phyloP scores from a whole-genome alignment of 2,888 invertebrate genomes.

The Muscina levida region DNA sequence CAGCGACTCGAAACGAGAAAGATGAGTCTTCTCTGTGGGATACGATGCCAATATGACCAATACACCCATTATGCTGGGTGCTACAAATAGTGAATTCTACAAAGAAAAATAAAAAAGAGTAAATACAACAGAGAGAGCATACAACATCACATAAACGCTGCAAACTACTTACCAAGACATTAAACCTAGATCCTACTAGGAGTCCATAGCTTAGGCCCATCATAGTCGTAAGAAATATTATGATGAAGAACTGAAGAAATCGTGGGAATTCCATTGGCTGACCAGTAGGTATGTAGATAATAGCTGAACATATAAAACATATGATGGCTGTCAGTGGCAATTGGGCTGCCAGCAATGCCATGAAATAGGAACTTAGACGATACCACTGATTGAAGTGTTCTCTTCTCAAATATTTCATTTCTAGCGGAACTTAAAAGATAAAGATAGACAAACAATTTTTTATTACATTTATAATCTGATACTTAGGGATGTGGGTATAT shows the following conservation, averaged over 20 bases:
- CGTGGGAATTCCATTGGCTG: slow-evolving; percentile 88
- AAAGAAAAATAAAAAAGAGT: slow-evolving; percentile 59
- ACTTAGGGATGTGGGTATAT: no score
- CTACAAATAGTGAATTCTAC: slow-evolving; percentile 93
- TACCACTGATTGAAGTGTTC: slow-evolving; percentile 94
- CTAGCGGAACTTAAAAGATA: slow-evolving; percentile 85
- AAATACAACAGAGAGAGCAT: background rate
- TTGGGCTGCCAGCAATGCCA: slow-evolving; percentile 85
- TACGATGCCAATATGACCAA: slow-evolving; percentile 92
- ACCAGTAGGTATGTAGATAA: slow-evolving; percentile 87
- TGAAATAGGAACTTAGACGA: slow-evolving; percentile 88
- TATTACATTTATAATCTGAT: background rate
- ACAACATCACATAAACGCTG: background rate
- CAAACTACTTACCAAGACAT: slow-evolving; percentile 85
- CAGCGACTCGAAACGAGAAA: slow-evolving; percentile 88
- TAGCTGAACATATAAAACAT: slow-evolving; percentile 84
- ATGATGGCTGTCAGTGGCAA: slow-evolving; percentile 87
- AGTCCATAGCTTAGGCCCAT: slow-evolving; percentile 90
- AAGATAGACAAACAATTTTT: background rate
- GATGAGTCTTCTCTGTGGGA: slow-evolving; percentile 88
- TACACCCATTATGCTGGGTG: slow-evolving; percentile 92
- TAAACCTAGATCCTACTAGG: slow-evolving; percentile 87
- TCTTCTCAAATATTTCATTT: slow-evolving; percentile 87
- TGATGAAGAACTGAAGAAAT: slow-evolving; percentile 84
- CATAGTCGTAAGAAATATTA: slow-evolving; percentile 86